These are phyloP conservation scores for Phainopepla nitens DNA, from an alignment of 2,113 vertebrate species.

Conservation along the genomic window DNA sequence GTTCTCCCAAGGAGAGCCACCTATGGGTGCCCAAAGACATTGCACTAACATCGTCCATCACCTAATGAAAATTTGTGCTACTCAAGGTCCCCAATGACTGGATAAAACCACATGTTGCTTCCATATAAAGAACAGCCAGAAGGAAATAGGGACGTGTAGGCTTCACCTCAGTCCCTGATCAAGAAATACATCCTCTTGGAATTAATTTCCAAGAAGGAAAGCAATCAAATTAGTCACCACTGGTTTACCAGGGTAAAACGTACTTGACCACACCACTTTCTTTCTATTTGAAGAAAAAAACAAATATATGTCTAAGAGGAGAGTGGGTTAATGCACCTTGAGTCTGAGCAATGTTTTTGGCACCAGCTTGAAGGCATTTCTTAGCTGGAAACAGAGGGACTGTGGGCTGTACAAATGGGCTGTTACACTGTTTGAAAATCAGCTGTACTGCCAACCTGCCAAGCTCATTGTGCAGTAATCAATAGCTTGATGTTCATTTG, in stretches of 20 bases:
- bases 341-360: neutral
- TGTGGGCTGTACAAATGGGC: neutral
- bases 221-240: neutral
- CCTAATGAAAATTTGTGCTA: neutral
- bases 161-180: neutral
- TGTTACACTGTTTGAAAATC: neutral
- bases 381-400: neutral
- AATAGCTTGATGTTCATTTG: constrained; percentile 37
- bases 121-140: neutral
- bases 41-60: rapidly evolving
- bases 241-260: neutral
- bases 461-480: neutral
- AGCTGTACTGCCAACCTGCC: constrained; percentile 13
- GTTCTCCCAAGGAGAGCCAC: neutral
- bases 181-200: neutral
- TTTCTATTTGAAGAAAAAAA: neutral
- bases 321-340: neutral
- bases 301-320: neutral
- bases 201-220: neutral
- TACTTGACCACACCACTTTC: neutral
- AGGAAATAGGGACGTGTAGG: neutral
- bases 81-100: rapidly evolving
- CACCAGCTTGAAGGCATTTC: neutral
- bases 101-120: neutral
- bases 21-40: neutral